Conservation (phyloP, 2,888 invertebrate genomes). For the Trachelus iudaicus region DNA sequence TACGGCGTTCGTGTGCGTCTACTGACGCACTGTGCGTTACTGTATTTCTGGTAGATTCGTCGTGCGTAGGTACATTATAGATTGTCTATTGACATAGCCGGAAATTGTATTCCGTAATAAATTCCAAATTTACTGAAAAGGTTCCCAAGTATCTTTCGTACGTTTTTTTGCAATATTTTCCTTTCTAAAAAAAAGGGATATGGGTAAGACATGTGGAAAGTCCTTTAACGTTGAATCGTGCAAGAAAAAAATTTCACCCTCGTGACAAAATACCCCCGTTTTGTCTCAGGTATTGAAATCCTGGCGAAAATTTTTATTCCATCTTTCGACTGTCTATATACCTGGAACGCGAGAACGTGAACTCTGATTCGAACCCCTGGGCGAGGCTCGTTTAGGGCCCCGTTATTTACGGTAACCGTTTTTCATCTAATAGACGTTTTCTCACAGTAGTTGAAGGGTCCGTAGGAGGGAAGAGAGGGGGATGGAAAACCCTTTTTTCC, state of each 20-base stretch:
- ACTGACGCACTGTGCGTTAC: not conserved
- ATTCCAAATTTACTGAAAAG: not conserved
- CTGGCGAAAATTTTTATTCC: not conserved
- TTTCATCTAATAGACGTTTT: slow-evolving; percentile 54
- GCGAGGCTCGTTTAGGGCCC: slow-evolving; percentile 27
- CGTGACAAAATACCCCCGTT: not conserved
- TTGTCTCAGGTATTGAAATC: not conserved
- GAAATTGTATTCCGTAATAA: not conserved
- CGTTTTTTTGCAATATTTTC: not conserved
- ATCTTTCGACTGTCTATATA: slow-evolving; percentile 20
- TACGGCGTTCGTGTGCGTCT: not conserved
- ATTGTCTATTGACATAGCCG: not conserved
- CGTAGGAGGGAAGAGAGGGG: slow-evolving; percentile 19
- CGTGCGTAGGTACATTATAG: not conserved
- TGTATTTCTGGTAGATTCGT: not conserved
- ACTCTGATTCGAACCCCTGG: slow-evolving; percentile 45
- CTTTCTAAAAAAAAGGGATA: not conserved
- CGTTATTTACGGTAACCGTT: slow-evolving; percentile 56
- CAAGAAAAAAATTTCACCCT: not conserved
- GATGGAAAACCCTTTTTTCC: slow-evolving; percentile 43
- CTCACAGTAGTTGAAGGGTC: slow-evolving; percentile 43
- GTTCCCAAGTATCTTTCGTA: not conserved
- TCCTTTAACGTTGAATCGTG: not conserved
- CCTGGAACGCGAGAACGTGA: slow-evolving; percentile 50
- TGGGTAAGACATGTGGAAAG: not conserved